A percentile compares a stretch with the other conserved stretches of the same genome.
These are phyloP conservation scores for Netelia fuscicornis DNA, from an alignment of 2,888 invertebrate genomes.

Conservation along the genomic window DNA sequence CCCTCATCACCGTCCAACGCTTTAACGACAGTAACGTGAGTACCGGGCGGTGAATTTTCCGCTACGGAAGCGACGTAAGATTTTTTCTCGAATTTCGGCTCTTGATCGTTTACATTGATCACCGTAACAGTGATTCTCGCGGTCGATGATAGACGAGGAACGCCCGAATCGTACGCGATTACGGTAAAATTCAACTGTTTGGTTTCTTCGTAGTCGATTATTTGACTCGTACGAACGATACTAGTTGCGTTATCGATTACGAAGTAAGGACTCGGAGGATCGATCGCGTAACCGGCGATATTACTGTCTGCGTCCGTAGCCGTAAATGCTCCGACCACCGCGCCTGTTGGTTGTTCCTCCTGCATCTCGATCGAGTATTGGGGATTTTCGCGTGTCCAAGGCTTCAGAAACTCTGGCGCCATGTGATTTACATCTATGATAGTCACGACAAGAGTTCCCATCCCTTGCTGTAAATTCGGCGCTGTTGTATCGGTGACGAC, in stretches of 20 bases:
- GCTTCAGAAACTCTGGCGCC: slow-evolving; percentile 88
- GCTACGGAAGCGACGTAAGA: slow-evolving; percentile 90
- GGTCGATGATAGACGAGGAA: slow-evolving; percentile 92
- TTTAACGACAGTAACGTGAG: slow-evolving; percentile 90
- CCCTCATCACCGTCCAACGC: slow-evolving; percentile 93
- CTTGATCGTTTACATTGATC: slow-evolving; percentile 94
- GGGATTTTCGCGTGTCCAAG: slow-evolving; percentile 90
- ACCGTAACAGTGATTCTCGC: slow-evolving; percentile 92
- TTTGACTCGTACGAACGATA: slow-evolving; percentile 90
- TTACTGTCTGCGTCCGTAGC: slow-evolving; percentile 94
- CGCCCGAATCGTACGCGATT: slow-evolving; percentile 94
- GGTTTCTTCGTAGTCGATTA: slow-evolving; percentile 94
- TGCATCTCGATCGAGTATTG: slow-evolving; percentile 89
- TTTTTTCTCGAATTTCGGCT: slow-evolving; percentile 90
- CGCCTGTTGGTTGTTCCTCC: slow-evolving; percentile 94
- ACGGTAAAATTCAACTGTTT: slow-evolving; percentile 92
- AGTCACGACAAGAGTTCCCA: slow-evolving; percentile 88
- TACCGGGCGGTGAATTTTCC: slow-evolving; percentile 92
- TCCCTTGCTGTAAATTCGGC: slow-evolving; percentile 90
- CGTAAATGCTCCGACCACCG: slow-evolving; percentile 90
- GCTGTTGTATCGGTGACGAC: slow-evolving; percentile 94
- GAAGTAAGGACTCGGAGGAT: slow-evolving; percentile 91
- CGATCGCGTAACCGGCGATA: slow-evolving; percentile 90
- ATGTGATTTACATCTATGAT: slow-evolving; percentile 88
- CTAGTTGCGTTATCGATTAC: slow-evolving; percentile 93